Evolutionary conservation across 2,888 invertebrate species (phyloP), one percentile per base, ranked within the genome.

Genomic region (Drosophila longiperda): DNA sequence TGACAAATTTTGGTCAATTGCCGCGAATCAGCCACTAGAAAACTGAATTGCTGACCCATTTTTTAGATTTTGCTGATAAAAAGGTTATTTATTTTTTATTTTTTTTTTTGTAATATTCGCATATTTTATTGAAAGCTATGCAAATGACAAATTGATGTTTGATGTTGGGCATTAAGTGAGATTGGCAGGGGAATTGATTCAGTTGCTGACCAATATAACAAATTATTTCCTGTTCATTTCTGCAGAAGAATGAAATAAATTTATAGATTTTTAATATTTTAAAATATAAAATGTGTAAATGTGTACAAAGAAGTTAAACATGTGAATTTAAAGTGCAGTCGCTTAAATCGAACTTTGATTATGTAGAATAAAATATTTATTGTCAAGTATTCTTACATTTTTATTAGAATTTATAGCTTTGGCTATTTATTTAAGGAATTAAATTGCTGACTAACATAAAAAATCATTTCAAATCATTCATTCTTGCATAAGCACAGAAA

Each of bases 1-100:
- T 34, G 67, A 42, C 48, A 50, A 57, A n/a, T 52, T 68, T 23
- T 63, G 63, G 65, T 71, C 76, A 59, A 48, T 65, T 75, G 57
- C 32, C 33, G 63, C 20, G 60, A 34, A 40, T 61, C 58, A 20
- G 38, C 68, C 20, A 36, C 34, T 4, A 45, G 15, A n/a, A 59
- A 74, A n/a, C 60, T 34, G 69, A 61, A 61, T 4, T 8, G 60
- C 34, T 36, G 34, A 36, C 54, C 34, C 36, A 6, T 60, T 58
- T 11, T 15, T 9, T 15, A 49, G 40, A 26, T 32, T 40, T 32
- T 17, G 5, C 54, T 29, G 40, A 26, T 57, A n/a, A 15, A 20
- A 34, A 15, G n/a, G 8, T n/a, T 20, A 8, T 9, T 0, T 15
- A 1, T 15, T 29, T n/a, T 50, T 9, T n/a, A 7, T 26, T 26